Base-by-base conservation (phyloP, 2,888 invertebrate genomes). In the Laspeyria flexula region DNA sequence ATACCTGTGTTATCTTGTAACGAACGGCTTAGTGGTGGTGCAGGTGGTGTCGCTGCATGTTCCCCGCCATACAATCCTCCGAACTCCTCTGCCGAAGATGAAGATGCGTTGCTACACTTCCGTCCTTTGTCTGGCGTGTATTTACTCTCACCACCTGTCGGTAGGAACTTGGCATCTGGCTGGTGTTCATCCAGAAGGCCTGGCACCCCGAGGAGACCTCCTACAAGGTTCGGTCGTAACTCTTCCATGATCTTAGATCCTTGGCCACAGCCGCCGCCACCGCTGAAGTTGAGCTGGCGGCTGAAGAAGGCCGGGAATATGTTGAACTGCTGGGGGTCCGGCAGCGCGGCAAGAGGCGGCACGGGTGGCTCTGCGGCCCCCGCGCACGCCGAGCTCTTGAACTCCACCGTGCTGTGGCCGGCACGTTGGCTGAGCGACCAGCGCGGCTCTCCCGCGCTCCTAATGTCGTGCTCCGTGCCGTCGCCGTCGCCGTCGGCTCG, bases 271-370 rank as follows among this genome's bases (percentile, higher is more conserved):
- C 94, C 94, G 53, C 95, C 94, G 55, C 94, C 88, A 72, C 95
- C 94, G 41, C 95, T 95, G 88, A 97, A 97, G 88, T 97, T 97
- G 71, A 97, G 93, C 89, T 97, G 97, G 61, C 97, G 94, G 93
- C 97, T 97, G 88, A 97, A 97, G 83, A 97, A 97, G 56, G 97
- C 97, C 75, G 97, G 97, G 89, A 97, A 97, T 79, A 97, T 97
- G 93, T 97, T 97, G 93, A 97, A 97, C 92, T 97, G 97, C 83
- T 96, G 96, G 63, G 95, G 95, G 72, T 94, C 94, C 70, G 93
- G 94, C 75, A 94, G 93, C 75, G 92, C 93, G 79, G 93, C 90
- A 74, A 93, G 94, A 75, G 90, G 88, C 86, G 87, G 89, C 89
- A 87, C 90, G 88, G 88, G 89, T 65, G 86, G 88, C 85, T 90